A percentile compares a stretch with the other conserved stretches of the same genome.
These are phyloP conservation scores for Phyllopteryx taeniolatus DNA, from an alignment of 2,113 vertebrate genomes.

Conservation along the genomic window DNA sequence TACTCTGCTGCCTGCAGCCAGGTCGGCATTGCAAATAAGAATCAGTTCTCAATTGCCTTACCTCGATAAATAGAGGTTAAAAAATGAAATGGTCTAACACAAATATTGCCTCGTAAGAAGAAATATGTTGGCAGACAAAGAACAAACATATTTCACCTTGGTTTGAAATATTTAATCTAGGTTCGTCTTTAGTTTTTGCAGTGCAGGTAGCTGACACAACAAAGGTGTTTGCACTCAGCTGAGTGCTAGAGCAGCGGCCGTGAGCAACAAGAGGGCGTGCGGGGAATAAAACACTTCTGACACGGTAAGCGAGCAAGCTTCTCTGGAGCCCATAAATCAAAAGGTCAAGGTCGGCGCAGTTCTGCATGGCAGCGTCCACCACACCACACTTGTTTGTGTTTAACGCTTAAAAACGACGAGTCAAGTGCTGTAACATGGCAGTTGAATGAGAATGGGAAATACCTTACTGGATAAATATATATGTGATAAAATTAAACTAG, in stretches of 20 bases:
- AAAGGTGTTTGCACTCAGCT: constrained; percentile 51
- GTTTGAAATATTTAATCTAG: too few species aligned
- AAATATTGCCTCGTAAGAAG: too few species aligned
- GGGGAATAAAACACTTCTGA: neutral
- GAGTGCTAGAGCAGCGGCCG: constrained; percentile 6
- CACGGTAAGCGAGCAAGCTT: too few species aligned
- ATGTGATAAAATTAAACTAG: too few species aligned
- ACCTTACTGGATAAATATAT: too few species aligned
- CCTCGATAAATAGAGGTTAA: too few species aligned
- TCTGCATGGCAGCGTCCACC: neutral
- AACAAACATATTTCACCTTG: too few species aligned
- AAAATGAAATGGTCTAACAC: too few species aligned
- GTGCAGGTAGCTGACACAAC: constrained; percentile 53
- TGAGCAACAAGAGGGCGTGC: constrained; percentile 10
- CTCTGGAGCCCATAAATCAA: neutral
- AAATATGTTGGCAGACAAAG: too few species aligned
- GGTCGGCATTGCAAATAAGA: too few species aligned
- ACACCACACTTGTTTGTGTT: neutral
- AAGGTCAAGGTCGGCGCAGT: constrained; percentile 1
- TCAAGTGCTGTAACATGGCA: neutral
- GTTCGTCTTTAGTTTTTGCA: neutral
- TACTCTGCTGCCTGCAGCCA: too few species aligned
- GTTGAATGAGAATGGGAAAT: neutral
- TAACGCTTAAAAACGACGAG: neutral
- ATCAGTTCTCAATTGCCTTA: too few species aligned